A percentile compares a stretch with the other conserved stretches of the same genome.
Evolutionary conservation across 1,140 invertebrate species (phyloP).

Genomic region (Dreissena polymorpha): DNA sequence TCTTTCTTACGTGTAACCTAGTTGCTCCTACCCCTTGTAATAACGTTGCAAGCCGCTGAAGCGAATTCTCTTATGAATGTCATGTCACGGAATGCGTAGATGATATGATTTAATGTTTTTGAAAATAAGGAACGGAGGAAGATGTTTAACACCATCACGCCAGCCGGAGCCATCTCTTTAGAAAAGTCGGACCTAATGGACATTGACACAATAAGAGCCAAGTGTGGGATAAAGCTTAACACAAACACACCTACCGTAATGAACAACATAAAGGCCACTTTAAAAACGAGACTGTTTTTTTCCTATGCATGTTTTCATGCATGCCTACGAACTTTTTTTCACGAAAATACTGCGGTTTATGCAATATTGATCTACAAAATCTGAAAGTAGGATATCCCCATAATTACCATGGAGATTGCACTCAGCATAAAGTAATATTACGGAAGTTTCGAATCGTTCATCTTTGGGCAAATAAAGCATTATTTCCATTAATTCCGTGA

Average conservation of each 20-base stretch:
- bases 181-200: constrained; percentile 48
- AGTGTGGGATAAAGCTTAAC: constrained; percentile 61
- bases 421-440: constrained; percentile 9
- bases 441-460: constrained; percentile 3
- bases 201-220: constrained; percentile 59
- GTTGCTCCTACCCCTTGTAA: too few species aligned
- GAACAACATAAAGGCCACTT: constrained; percentile 61
- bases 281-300: too few species aligned
- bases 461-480: constrained; percentile 27
- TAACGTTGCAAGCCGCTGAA: too few species aligned
- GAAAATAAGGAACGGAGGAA: constrained; percentile 63
- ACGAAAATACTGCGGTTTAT: too few species aligned
- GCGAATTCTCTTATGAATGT: constrained; percentile 62
- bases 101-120: constrained; percentile 68
- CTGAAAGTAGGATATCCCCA: constrained; percentile 26
- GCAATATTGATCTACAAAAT: constrained; percentile 5
- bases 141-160: constrained; percentile 44
- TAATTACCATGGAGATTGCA: background rate
- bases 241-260: constrained; percentile 61
- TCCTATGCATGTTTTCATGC: too few species aligned
- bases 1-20: too few species aligned
- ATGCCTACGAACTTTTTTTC: too few species aligned
- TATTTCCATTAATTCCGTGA: constrained; percentile 30
- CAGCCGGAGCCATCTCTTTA: too few species aligned
- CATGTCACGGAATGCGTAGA: constrained; percentile 63